Evolutionary conservation across 2,888 invertebrate species (phyloP), one percentile per base, ranked within the genome.

Genomic region (Eulithis testata): DNA sequence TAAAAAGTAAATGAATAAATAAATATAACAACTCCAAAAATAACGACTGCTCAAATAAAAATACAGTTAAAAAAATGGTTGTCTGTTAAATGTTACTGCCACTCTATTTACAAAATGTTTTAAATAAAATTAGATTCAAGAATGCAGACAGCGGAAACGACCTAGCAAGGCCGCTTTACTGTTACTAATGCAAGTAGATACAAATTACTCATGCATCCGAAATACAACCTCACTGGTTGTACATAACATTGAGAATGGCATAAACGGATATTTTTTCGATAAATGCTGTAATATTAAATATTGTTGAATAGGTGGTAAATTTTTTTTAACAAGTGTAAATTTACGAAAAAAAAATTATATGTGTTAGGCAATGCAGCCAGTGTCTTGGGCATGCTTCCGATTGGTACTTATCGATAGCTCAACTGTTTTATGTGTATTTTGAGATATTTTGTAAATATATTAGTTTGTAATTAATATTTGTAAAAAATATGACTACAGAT

Each of bases 111-210:
- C 53, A 60, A 67, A 67, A 51, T 56, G 45, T 45, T 63, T 54
- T 49, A 21, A 21, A 49, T 9, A 21, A 50, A 57, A 51, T 43
- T 60, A 63, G 80, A 80, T 78, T 70, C 80, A 85, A 84, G 89
- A 87, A 86, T 86, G 86, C 82, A 80, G 81, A 80, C 84, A 58
- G 63, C 73, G 87, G 90, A 88, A 89, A 88, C 85, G 90, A 88
- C 88, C 87, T 78, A 80, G 85, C 91, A 91, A 91, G 91, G 90
- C 80, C 90, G 85, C 76, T 76, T 66, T 81, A 82, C 85, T 83
- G 84, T 86, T 86, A 87, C 83, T 82, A 79, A 72, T 75, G 74
- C 83, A 85, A 83, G 79, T 82, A 83, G 84, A 85, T 82, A 81
- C 79, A 72, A 80, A 76, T 76, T 72, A 31, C 54, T 61, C 59